Evolutionary conservation across 1,140 invertebrate genomes (phyloP).

Genomic region (Tribolium madens): DNA sequence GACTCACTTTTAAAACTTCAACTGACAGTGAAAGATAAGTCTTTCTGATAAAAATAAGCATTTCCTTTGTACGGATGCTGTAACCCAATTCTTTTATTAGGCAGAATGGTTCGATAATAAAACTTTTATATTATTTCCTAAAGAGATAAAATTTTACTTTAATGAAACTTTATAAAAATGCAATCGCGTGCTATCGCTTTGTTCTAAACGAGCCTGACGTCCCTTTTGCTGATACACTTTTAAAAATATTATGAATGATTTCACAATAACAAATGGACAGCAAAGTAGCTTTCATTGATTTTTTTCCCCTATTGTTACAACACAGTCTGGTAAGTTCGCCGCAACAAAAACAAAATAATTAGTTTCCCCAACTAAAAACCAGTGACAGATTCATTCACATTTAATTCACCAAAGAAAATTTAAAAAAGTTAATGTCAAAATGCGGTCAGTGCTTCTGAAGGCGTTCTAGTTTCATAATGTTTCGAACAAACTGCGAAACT

Average conservation of each 20-base stretch:
- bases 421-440: neutral
- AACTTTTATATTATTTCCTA: constrained; percentile 14
- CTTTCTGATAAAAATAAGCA: constrained; percentile 17
- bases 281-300: no score
- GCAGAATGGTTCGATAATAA: constrained; percentile 8
- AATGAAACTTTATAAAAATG: constrained; percentile 17
- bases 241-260: no score
- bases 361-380: neutral
- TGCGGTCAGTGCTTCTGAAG: neutral
- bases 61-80: neutral
- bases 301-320: no score
- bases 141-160: constrained; percentile 13
- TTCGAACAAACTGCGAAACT: neutral
- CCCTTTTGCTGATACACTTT: no score
- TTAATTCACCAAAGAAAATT: neutral
- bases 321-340: no score
- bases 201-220: no score
- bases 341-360: neutral
- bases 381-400: neutral
- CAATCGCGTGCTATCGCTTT: no score
- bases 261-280: no score
- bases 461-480: neutral
- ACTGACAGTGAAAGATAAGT: constrained; percentile 4
- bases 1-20: neutral
- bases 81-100: constrained; percentile 28